Evolutionary conservation across 2,888 invertebrate species (phyloP), one percentile per base, ranked within the genome.

Genomic region (Keiferia lycopersicella): DNA sequence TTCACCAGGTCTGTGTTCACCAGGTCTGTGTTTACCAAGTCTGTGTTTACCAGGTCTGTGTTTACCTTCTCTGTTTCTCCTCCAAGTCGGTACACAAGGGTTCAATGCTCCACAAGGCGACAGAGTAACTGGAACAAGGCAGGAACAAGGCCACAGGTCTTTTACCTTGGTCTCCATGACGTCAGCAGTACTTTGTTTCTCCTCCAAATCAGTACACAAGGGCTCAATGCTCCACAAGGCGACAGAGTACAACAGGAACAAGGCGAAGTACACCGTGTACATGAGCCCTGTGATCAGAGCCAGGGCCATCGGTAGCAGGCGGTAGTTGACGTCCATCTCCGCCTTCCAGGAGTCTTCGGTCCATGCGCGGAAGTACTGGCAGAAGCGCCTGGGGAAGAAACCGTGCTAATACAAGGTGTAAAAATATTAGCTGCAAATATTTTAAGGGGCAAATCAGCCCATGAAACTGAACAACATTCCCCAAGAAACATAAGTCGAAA

Each of bases 151-250:
- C n/a, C n/a, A n/a, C n/a, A n/a, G n/a, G n/a, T n/a, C n/a, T n/a
- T n/a, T n/a, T 51, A 61, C 61, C 61, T 69, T 73, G 39, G 74
- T 50, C 14, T 71, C 70, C 16, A 48, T 51, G 14, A 68, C 61
- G 0, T 72, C 68, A 6, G 53, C 53, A 7, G 51, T 6, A 51
- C 66, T 65, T 57, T 64, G 53, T 18, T 66, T 66, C 7, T 69
- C 69, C 1, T 75, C 76, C 4, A 63, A 60, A 0, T 79, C 77
- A 0, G 67, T 11, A 66, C 79, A 75, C 1, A 88, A 76, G 11
- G 91, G 90, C 70, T 86, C 86, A 0, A 86, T 71, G 57, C 87
- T 70, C 91, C 91, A 91, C 63, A 82, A 69, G 0, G 82, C 76
- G 0, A 78, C 64, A 7, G 79, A 73, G 75, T 86, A 73, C 12